These are phyloP conservation scores for Lobophora halterata DNA, from an alignment of 2,888 invertebrate species.

Conservation along the genomic window DNA sequence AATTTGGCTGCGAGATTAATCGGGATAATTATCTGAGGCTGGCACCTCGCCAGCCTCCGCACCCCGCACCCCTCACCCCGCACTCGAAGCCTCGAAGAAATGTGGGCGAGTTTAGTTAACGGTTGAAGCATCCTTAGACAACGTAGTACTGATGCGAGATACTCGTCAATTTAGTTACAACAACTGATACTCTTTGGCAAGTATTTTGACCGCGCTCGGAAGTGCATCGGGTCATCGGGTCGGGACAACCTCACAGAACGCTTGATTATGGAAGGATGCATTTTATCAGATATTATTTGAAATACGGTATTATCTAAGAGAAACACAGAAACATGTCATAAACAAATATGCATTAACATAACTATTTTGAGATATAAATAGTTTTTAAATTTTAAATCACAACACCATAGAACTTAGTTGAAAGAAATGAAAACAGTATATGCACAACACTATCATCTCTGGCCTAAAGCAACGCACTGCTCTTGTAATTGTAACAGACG, in stretches of 20 bases:
- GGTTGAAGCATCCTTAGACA: slow-evolving; percentile 11
- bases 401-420: no score
- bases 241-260: no score
- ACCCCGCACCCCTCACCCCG: slow-evolving; percentile 8
- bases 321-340: no score
- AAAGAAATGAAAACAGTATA: slow-evolving; percentile 1
- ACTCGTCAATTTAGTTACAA: slow-evolving; percentile 7
- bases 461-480: not conserved
- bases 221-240: no score
- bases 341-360: no score
- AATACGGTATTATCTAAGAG: no score
- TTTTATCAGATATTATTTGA: no score
- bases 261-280: no score
- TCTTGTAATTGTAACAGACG: slow-evolving; percentile 13
- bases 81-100: slow-evolving; percentile 23
- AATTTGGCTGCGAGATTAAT: slow-evolving; percentile 61
- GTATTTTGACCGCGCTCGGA: no score
- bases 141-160: slow-evolving; percentile 12
- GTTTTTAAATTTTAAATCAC: no score
- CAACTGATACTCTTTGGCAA: no score
- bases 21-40: slow-evolving; percentile 60
- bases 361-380: no score
- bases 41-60: slow-evolving; percentile 45
- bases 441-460: not conserved
- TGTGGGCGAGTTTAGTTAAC: slow-evolving; percentile 23